phyloP scores from a whole-genome alignment of 2,113 vertebrate species.

The Odontophorus gujanensis region DNA sequence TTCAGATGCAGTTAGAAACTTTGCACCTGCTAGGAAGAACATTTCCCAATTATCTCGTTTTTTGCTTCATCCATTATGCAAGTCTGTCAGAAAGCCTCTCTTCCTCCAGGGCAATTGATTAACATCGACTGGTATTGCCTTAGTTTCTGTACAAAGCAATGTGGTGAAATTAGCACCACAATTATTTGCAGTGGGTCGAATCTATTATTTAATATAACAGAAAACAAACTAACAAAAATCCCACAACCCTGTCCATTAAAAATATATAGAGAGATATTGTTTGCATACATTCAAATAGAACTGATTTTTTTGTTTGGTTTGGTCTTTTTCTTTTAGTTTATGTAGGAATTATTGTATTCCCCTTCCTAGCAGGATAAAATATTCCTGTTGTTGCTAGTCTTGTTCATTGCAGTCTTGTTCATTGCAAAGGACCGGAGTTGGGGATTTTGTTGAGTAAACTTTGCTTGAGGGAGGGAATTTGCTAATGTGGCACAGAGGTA shows the following conservation, averaged over 20 bases:
- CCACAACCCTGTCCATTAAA: not conserved
- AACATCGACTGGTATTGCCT: slow-evolving; percentile 61
- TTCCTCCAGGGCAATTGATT: slow-evolving; percentile 63
- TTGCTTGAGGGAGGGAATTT: slow-evolving; percentile 43
- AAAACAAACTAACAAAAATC: not conserved
- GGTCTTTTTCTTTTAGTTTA: slow-evolving; percentile 22
- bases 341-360: slow-evolving; percentile 8
- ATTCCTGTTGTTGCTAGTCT: not conserved
- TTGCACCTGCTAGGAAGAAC: slow-evolving; percentile 27
- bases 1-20: slow-evolving; percentile 26
- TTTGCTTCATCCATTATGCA: slow-evolving; percentile 52
- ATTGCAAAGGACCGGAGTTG: not conserved
- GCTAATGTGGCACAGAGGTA: slow-evolving; percentile 36
- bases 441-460: slow-evolving; percentile 43
- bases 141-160: slow-evolving; percentile 64
- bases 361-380: not conserved
- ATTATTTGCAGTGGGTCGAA: slow-evolving; percentile 63
- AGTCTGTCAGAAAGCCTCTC: slow-evolving; percentile 40
- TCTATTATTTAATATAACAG: slow-evolving; percentile 70
- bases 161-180: slow-evolving; percentile 58
- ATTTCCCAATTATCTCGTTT: slow-evolving; percentile 60
- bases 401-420: not conserved
- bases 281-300: slow-evolving; percentile 41
- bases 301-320: not conserved
- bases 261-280: not conserved